These are phyloP conservation scores for Melitaea athalia DNA, from an alignment of 2,888 invertebrate species.

Conservation along the genomic window DNA sequence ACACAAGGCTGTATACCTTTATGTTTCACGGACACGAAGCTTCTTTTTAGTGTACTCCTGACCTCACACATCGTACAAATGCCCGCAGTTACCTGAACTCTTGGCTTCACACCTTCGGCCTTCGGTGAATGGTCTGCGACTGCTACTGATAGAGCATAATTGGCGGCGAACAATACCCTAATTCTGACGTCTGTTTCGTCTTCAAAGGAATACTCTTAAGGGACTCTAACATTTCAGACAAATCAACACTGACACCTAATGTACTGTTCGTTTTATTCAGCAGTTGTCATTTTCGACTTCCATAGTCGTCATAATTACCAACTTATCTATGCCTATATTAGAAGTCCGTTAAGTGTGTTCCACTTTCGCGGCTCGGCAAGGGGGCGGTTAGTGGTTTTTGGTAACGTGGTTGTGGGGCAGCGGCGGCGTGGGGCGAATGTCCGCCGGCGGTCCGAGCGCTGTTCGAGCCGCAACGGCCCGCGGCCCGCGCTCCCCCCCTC, in stretches of 20 bases:
- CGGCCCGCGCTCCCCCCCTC: slow-evolving; percentile 76
- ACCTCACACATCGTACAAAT: slow-evolving; percentile 81
- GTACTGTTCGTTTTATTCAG: background rate
- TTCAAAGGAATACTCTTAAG: slow-evolving; percentile 65
- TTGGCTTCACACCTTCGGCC: slow-evolving; percentile 80
- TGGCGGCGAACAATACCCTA: slow-evolving; percentile 71
- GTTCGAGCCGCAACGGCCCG: slow-evolving; percentile 75
- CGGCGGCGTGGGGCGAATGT: slow-evolving; percentile 76
- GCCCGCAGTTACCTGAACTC: slow-evolving; percentile 82
- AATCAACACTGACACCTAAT: slow-evolving; percentile 4
- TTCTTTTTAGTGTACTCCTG: slow-evolving; percentile 81
- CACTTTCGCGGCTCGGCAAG: slow-evolving; percentile 63
- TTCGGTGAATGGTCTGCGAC: slow-evolving; percentile 69
- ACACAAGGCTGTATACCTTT: slow-evolving; percentile 79
- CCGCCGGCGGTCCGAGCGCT: slow-evolving; percentile 81
- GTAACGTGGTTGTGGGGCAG: slow-evolving; percentile 80
- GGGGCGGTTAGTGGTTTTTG: slow-evolving; percentile 68
- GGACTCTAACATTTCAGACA: slow-evolving; percentile 45
- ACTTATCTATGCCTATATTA: background rate
- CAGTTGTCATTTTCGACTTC: background rate
- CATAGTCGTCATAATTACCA: background rate
- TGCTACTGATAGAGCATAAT: slow-evolving; percentile 57
- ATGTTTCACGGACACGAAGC: slow-evolving; percentile 81
- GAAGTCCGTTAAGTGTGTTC: slow-evolving; percentile 69
- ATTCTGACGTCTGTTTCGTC: slow-evolving; percentile 57